These are phyloP conservation scores for Oryzias javanicus DNA, from an alignment of 2,113 vertebrate genomes.

Conservation along the genomic window DNA sequence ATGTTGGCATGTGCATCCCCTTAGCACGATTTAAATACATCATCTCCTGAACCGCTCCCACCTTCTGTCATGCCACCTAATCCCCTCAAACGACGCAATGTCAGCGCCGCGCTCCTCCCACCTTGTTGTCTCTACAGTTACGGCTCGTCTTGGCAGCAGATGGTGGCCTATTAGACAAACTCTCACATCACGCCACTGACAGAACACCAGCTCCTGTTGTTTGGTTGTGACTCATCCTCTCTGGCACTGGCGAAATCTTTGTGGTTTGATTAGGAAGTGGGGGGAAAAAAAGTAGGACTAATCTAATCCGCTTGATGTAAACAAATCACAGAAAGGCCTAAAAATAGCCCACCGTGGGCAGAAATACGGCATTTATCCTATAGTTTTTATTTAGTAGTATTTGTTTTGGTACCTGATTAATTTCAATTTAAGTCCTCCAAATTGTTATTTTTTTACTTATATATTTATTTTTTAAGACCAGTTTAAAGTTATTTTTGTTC, in stretches of 20 bases:
- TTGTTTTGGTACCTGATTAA: not conserved
- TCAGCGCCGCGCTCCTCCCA: slow-evolving; percentile 26
- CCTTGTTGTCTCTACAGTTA: slow-evolving; percentile 26
- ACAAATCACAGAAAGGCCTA: slow-evolving; percentile 1
- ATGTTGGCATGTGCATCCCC: slow-evolving; percentile 10
- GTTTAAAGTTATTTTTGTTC: too few relatives aligned
- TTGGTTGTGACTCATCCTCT: slow-evolving; percentile 53
- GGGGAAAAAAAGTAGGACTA: not conserved
- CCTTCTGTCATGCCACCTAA: slow-evolving; percentile 55
- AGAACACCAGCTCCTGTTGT: slow-evolving; percentile 44
- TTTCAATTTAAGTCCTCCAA: too few relatives aligned
- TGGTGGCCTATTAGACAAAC: slow-evolving; percentile 68
- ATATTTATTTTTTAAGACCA: too few relatives aligned
- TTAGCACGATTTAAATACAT: slow-evolving; percentile 33
- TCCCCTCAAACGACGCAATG: slow-evolving; percentile 41
- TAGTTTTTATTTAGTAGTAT: not conserved
- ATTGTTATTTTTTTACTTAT: too few relatives aligned
- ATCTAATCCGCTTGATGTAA: slow-evolving; percentile 2
- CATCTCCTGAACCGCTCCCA: slow-evolving; percentile 24
- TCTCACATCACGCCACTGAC: slow-evolving; percentile 58
- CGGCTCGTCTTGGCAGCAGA: slow-evolving; percentile 65
- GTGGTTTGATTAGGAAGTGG: slow-evolving; percentile 36
- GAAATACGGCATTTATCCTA: not conserved
- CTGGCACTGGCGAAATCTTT: slow-evolving; percentile 34
- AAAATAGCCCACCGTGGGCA: not conserved